Conservation (phyloP, 2,888 invertebrate genomes). For the Drosophila peninsularis region DNA sequence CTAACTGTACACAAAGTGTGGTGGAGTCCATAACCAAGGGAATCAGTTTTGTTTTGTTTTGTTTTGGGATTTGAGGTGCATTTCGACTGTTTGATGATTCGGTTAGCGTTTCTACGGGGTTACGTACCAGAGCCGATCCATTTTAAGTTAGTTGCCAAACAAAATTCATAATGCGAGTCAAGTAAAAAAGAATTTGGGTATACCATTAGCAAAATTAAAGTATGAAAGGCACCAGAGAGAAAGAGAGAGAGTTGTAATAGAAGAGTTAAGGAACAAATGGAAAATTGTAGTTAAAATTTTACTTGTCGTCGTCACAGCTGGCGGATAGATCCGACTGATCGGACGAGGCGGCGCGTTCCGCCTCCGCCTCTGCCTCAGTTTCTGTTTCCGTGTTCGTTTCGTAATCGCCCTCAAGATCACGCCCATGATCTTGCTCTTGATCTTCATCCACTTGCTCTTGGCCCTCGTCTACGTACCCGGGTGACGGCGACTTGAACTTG, state of each 20-base stretch:
- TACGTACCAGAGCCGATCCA: constrained; percentile 13
- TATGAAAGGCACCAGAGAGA: constrained; percentile 19
- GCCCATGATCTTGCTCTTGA: constrained; percentile 24
- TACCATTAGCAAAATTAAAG: constrained; percentile 8
- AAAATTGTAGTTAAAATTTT: constrained; percentile 55
- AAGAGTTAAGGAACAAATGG: constrained; percentile 17
- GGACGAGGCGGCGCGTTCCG: constrained; percentile 27
- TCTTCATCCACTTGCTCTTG: constrained; percentile 22
- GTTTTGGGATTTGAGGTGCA: neutral
- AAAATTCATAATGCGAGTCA: constrained; percentile 8
- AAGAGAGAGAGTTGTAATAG: constrained; percentile 1
- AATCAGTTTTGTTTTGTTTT: neutral
- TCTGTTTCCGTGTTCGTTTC: constrained; percentile 32
- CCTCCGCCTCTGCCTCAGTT: neutral
- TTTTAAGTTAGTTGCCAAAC: constrained; percentile 24
- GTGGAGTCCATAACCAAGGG: constrained; percentile 14
- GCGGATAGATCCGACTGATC: constrained; percentile 48
- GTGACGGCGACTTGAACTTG: constrained; percentile 83
- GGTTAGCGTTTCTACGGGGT: constrained; percentile 17
- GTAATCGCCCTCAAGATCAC: constrained; percentile 20
- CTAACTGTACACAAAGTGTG: neutral
- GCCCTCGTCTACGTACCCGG: constrained; percentile 80
- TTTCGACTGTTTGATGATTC: neutral
- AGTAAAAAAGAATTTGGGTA: neutral
- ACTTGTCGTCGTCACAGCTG: constrained; percentile 72